These are phyloP conservation scores for Hartigia nigra DNA, from an alignment of 2,888 invertebrate genomes.

Conservation along the genomic window DNA sequence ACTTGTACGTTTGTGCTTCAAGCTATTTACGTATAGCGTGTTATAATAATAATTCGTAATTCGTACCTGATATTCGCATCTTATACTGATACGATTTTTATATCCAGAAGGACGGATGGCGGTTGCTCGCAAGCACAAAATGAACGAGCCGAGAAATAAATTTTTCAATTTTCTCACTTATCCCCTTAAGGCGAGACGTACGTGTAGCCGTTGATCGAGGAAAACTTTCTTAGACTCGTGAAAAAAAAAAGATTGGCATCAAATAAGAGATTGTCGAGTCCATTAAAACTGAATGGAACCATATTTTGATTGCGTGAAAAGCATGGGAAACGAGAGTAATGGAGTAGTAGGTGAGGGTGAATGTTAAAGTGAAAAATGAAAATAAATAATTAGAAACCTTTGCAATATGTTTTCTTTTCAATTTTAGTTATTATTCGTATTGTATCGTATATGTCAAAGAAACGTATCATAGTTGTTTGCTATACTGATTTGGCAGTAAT, in stretches of 20 bases:
- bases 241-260: background rate
- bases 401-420: background rate
- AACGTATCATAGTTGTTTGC: background rate
- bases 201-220: background rate
- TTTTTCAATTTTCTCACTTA: background rate
- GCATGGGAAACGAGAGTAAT: background rate
- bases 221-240: background rate
- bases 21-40: no score
- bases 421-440: background rate
- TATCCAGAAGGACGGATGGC: no score
- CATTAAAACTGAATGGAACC: background rate
- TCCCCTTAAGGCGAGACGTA: background rate
- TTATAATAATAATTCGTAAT: no score
- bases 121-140: no score
- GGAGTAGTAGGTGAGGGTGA: background rate
- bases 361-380: background rate
- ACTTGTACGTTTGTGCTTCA: no score
- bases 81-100: no score
- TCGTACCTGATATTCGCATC: no score
- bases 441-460: background rate
- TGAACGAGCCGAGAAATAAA: no score
- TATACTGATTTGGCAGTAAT: background rate
- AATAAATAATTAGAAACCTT: background rate
- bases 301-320: background rate
- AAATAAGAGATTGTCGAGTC: background rate